These are phyloP conservation scores for Melanogrammus aeglefinus DNA, from an alignment of 2,797 vertebrate genomes.

Conservation along the genomic window DNA sequence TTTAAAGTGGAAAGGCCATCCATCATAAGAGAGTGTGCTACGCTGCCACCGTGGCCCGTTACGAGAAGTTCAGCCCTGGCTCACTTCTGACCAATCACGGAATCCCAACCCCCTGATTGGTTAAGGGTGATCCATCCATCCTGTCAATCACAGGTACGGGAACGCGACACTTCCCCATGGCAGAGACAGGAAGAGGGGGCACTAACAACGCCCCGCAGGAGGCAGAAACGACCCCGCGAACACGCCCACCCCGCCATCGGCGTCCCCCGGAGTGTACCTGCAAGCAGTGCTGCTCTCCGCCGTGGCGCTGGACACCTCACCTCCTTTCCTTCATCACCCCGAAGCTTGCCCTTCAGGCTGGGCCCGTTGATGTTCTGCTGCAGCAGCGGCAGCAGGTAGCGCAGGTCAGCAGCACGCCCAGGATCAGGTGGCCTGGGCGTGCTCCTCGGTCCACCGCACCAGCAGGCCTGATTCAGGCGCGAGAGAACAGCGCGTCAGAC, in stretches of 20 bases:
- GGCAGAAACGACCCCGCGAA: too few species aligned
- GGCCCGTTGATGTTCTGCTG: slow-evolving; percentile 93
- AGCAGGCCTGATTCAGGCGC: slow-evolving; percentile 78
- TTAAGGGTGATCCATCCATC: background rate
- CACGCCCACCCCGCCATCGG: background rate
- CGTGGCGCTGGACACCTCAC: slow-evolving; percentile 90
- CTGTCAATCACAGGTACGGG: too few species aligned
- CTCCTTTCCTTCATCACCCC: slow-evolving; percentile 92
- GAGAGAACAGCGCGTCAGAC: background rate
- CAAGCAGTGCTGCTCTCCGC: slow-evolving; percentile 85
- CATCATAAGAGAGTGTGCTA: background rate
- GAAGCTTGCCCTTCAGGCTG: slow-evolving; percentile 95
- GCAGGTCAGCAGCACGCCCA: slow-evolving; percentile 92
- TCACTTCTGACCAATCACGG: background rate
- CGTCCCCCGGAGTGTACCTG: slow-evolving; percentile 74
- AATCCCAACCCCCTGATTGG: background rate
- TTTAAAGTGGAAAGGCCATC: background rate
- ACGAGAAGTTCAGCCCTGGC: too few species aligned
- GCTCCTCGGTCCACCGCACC: slow-evolving; percentile 86
- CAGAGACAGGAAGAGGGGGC: too few species aligned
- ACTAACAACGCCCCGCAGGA: too few species aligned
- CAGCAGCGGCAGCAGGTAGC: slow-evolving; percentile 92
- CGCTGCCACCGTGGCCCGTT: background rate
- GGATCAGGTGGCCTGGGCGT: slow-evolving; percentile 82
- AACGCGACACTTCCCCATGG: background rate